Conservation (phyloP, 2,888 invertebrate genomes). For the Acleris sparsana region DNA sequence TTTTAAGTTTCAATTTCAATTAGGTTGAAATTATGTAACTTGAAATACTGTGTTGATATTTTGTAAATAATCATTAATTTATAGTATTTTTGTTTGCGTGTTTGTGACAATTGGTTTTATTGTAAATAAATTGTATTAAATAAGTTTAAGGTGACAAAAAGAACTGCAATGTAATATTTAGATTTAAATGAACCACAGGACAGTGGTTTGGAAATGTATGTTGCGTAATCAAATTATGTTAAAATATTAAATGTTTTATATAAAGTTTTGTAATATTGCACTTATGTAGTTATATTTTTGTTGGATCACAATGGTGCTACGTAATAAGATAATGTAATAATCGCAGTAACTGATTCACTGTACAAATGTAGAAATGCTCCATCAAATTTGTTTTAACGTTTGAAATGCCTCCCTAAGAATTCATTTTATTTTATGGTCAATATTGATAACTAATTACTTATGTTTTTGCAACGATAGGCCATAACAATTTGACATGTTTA, state of each 20-base stretch:
- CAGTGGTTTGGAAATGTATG: constrained; percentile 23
- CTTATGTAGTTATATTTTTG: constrained; percentile 39
- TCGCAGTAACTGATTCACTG: not conserved
- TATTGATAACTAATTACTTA: too few species aligned
- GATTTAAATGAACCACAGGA: not conserved
- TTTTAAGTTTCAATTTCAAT: constrained; percentile 58
- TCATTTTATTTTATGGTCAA: too few species aligned
- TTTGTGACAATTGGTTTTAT: constrained; percentile 49
- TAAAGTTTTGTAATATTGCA: constrained; percentile 39
- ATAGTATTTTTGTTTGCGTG: constrained; percentile 63
- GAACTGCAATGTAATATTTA: constrained; percentile 29
- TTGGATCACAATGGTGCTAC: constrained; percentile 69
- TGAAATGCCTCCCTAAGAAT: not conserved
- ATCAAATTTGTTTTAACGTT: too few species aligned
- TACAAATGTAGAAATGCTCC: not conserved
- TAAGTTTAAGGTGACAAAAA: constrained; percentile 35
- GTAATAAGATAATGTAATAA: constrained; percentile 7
- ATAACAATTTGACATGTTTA: too few species aligned
- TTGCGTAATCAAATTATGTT: constrained; percentile 28
- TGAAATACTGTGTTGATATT: constrained; percentile 52
- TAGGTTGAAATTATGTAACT: constrained; percentile 53
- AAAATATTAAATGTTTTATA: constrained; percentile 31
- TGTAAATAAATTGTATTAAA: constrained; percentile 48
- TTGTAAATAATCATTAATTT: constrained; percentile 72
- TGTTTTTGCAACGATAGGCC: too few species aligned